Percentiles rank a stretch among this genome's conserved stretches.
Conservation (phyloP, 2,797 vertebrate species). For the Microchirus variegatus region DNA sequence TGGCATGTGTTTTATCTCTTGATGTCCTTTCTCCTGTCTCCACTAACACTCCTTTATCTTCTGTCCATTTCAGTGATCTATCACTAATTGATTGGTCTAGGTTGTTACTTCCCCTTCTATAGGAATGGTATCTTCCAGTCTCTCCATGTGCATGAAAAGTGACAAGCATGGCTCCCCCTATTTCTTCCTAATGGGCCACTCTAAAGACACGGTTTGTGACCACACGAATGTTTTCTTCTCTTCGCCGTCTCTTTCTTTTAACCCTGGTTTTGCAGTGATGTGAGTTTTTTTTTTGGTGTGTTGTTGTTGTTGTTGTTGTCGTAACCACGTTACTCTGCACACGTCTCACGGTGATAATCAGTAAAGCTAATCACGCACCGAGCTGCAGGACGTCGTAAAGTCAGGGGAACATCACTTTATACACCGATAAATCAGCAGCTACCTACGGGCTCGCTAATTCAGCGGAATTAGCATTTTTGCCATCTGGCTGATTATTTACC, state of each 20-base stretch:
- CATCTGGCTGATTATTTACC: no score
- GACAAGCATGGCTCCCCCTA: slow-evolving; percentile 99
- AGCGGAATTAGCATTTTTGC: slow-evolving; percentile 8
- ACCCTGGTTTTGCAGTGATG: slow-evolving; percentile 44
- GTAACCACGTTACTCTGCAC: not conserved
- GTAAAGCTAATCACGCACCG: not conserved
- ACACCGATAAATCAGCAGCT: slow-evolving; percentile 35
- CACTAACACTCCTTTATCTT: slow-evolving; percentile 87
- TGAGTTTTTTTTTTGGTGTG: slow-evolving; percentile 27
- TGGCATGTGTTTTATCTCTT: slow-evolving; percentile 65
- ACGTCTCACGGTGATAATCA: slow-evolving; percentile 1
- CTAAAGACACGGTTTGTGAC: slow-evolving; percentile 99
- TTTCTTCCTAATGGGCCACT: slow-evolving; percentile 99
- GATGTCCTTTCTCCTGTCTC: no score
- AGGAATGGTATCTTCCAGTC: slow-evolving; percentile 99
- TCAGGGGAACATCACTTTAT: slow-evolving; percentile 23
- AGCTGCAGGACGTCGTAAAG: slow-evolving; percentile 25
- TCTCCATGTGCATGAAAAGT: slow-evolving; percentile 99
- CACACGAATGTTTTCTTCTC: slow-evolving; percentile 85
- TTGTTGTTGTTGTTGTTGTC: not conserved
- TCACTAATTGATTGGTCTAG: slow-evolving; percentile 99
- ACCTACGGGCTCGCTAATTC: slow-evolving; percentile 9
- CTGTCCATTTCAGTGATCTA: slow-evolving; percentile 91
- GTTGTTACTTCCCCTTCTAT: slow-evolving; percentile 99
- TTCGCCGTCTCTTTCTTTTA: slow-evolving; percentile 60